Conservation (phyloP, 1,140 invertebrate species). For the Leucophenga varia region DNA sequence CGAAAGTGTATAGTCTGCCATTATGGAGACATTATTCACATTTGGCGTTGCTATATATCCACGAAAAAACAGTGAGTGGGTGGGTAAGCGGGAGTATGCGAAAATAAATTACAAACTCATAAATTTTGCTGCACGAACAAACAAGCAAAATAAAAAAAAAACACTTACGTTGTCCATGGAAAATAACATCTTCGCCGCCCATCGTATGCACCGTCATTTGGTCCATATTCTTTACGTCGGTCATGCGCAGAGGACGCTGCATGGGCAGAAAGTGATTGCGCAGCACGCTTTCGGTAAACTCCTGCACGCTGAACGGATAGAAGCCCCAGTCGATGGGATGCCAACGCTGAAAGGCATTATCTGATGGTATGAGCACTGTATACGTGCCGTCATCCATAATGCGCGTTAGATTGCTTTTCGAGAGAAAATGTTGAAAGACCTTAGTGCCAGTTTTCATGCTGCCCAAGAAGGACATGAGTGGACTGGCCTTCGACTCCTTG, state of each 20-base stretch:
- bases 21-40: conserved; percentile 62
- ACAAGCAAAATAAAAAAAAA: conserved; percentile 12
- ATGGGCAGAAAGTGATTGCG: conserved; percentile 65
- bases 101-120: conserved; percentile 3
- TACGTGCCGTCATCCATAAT: conserved; percentile 63
- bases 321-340: conserved; percentile 72
- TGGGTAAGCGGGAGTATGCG: not conserved
- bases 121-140: not conserved
- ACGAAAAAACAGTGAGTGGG: conserved; percentile 1
- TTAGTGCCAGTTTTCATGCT: conserved; percentile 64
- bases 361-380: conserved; percentile 65
- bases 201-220: conserved; percentile 60
- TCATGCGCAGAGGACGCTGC: conserved; percentile 59
- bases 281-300: conserved; percentile 65
- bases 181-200: conserved; percentile 61
- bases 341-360: conserved; percentile 67
- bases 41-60: conserved; percentile 54
- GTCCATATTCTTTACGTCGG: conserved; percentile 58
- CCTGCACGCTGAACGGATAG: conserved; percentile 67
- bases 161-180: conserved; percentile 61
- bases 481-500: conserved; percentile 61
- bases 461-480: conserved; percentile 62
- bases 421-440: conserved; percentile 66
- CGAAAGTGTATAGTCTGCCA: conserved; percentile 63
- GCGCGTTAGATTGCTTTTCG: conserved; percentile 62